Conservation (phyloP, 2,888 invertebrate species). For the Drosophila testacea region DNA sequence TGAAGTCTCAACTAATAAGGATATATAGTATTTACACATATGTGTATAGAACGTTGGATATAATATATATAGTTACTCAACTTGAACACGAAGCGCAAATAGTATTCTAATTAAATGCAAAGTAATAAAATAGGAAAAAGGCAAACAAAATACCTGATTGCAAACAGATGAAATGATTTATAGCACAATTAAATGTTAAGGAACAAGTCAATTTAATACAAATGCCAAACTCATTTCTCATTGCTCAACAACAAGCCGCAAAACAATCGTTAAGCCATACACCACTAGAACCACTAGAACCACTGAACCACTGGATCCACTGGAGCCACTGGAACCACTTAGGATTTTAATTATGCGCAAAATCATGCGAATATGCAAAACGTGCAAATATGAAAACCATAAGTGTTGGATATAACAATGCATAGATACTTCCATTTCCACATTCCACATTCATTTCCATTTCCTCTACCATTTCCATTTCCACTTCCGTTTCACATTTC, state of each 20-base stretch:
- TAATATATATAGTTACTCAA: not conserved
- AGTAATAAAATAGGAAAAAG: conserved; percentile 1
- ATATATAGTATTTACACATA: not conserved
- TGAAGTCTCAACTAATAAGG: conserved; percentile 3
- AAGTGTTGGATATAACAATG: conserved; percentile 48
- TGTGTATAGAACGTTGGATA: not conserved
- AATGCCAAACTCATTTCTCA: conserved; percentile 13
- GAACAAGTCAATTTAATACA: conserved; percentile 24
- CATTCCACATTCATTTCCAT: conserved; percentile 4
- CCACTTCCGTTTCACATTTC: conserved; percentile 25
- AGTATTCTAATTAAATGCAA: conserved; percentile 1
- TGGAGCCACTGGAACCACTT: conserved; percentile 51
- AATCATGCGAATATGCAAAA: conserved; percentile 53
- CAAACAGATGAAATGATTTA: conserved; percentile 3
- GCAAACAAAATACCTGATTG: not conserved
- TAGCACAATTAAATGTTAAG: conserved; percentile 6
- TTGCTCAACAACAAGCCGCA: conserved; percentile 34
- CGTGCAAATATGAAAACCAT: conserved; percentile 71
- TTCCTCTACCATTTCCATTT: conserved; percentile 3
- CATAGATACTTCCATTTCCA: conserved; percentile 7
- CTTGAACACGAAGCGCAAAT: not conserved
- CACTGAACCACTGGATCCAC: conserved; percentile 33
- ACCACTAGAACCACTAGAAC: conserved; percentile 39
- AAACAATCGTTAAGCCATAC: conserved; percentile 46
- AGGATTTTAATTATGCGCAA: conserved; percentile 65